Base-by-base conservation (phyloP, 2,113 vertebrate species). In the Thryonomys swinderianus region DNA sequence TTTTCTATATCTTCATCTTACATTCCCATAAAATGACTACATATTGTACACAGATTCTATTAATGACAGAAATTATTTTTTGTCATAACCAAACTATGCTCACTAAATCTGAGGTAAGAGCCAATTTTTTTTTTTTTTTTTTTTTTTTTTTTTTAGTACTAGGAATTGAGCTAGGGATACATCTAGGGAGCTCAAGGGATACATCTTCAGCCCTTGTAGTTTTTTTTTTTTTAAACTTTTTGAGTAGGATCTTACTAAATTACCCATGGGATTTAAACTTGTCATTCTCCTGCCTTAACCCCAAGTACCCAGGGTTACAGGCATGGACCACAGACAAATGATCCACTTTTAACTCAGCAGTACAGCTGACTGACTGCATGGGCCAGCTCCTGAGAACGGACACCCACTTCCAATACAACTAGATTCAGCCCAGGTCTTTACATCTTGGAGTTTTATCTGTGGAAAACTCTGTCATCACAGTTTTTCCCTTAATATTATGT, bases 391-490 rank as follows among this genome's bases (percentile, higher is more conserved):
- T 7, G 10, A 14, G 2, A 57, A 21, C 0, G 34, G 14, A 10
- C 11, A 0, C 23, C 32, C 2, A 12, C 27, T 25, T 0, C 6
- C 7, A 17, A 20, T 14, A 10, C 53, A 48, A 18, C 18, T 12
- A 6, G 5, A 17, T 8, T 37, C 57, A 32, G 37, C 27, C 45
- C 37, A 40, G 40, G 66, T 27, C 34, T 85, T 18, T 32, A 17
- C 27, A 27, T 6, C 20, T 42, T 0, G 53, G 23, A 59, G 42
- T 30, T 40, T 37, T 6, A 1, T 27, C 11, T 7, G 20, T 48
- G 67, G 48, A 40, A 59, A 14, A 3, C 6, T 16, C 2, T 14
- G 61, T 27, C 3, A 2, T 1, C 30, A 14, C 12, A 6, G 48
- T 59, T 40, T 55, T 25, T 45, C 69, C 71, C 21, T 45, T 32